Conservation (phyloP, 2,888 invertebrate genomes). For the Halocaridina rubra region DNA sequence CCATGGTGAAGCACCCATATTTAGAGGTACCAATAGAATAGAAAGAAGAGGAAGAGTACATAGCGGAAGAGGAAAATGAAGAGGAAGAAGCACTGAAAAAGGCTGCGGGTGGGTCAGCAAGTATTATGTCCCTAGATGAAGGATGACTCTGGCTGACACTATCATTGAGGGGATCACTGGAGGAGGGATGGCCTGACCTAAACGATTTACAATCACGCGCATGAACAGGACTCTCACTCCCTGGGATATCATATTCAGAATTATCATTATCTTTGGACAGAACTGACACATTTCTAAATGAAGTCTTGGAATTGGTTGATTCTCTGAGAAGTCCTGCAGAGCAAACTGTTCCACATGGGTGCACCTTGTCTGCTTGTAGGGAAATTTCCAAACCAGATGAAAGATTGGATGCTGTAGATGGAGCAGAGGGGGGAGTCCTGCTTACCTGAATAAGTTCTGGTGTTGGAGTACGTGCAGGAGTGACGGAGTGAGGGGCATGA, state of each 20-base stretch:
- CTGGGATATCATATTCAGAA: background rate
- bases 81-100: constrained; percentile 32
- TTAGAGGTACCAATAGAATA: constrained; percentile 23
- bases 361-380: constrained; percentile 10
- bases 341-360: constrained; percentile 23
- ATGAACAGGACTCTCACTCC: constrained; percentile 22
- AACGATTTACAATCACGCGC: constrained; percentile 6
- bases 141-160: constrained; percentile 25
- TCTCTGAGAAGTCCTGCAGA: constrained; percentile 15
- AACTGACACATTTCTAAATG: constrained; percentile 3
- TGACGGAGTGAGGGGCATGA: constrained; percentile 42
- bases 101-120: constrained; percentile 33
- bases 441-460: constrained; percentile 71
- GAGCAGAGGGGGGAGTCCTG: background rate
- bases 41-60: constrained; percentile 6
- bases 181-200: constrained; percentile 13
- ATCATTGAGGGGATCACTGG: constrained; percentile 17
- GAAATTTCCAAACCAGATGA: constrained; percentile 15
- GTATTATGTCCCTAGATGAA: constrained; percentile 34
- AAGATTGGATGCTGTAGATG: constrained; percentile 5
- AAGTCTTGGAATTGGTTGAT: constrained; percentile 12
- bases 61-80: constrained; percentile 22
- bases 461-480: constrained; percentile 68
- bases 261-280: constrained; percentile 8
- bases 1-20: constrained; percentile 34